Base-by-base conservation (phyloP, 2,797 vertebrate species). In the Calcarius lapponicus region DNA sequence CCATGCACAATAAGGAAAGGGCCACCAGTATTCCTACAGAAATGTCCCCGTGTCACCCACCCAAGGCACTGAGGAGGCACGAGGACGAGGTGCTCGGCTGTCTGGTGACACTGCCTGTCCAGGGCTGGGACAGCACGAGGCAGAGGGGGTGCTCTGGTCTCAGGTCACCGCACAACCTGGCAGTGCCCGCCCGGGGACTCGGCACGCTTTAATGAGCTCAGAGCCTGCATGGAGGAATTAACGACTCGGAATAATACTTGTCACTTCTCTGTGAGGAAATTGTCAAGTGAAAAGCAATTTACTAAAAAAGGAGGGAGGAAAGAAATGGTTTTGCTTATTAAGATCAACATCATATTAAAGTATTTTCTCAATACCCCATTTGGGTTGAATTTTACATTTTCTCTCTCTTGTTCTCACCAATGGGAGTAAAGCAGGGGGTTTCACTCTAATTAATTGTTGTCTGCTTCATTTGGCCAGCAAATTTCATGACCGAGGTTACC, bases 261-360 rank as follows among this genome's bases (percentile, higher is more conserved):
- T 91, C 79, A 58, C 81, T 84, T 13, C 3, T 45, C 72, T 82
- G 40, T 0, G 11, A 89, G 62, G 62, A 93, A 92, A 87, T 65
- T 62, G 62, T 36, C 81, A 47, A 80, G 60, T n/a, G 79, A 70
- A 80, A 94, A 92, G 84, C 72, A 78, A 75, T 84, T 89, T 75
- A 75, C 74, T 82, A 21, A 61, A 82, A 72, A 43, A 28, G 71
- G 71, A 82, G 80, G 58, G 79, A 87, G 76, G 70, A 70, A 80
- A 93, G 34, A 69, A 86, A 84, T 84, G 17, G 1, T 69, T 93
- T 94, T 69, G 78, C 62, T 83, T 78, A 72, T 90, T 85, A 82
- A 94, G 56, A 94, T 69, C 45, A 75, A 61, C 58, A 84, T 79
- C 42, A 25, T 61, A 89, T 81, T 78, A 53, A 88, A 78, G 51